Conservation (phyloP, 2,113 vertebrate genomes). For the Psettodes erumei region DNA sequence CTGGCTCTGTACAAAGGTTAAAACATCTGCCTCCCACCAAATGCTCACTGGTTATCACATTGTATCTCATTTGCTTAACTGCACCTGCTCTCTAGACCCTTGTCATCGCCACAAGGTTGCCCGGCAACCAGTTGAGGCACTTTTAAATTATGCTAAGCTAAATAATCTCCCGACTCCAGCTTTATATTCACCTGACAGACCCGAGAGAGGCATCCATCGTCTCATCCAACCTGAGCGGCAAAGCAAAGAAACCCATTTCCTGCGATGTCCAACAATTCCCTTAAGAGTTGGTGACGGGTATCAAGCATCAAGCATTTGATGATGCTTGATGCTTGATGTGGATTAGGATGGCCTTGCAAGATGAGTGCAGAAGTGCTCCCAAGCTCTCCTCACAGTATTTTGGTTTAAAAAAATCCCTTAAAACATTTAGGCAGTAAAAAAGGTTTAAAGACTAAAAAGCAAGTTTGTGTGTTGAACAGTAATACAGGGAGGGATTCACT, state of each 20-base stretch:
- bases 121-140: not conserved
- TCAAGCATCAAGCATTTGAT: not conserved
- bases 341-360: conserved; percentile 13
- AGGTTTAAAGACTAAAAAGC: no score
- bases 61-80: not conserved
- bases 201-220: not conserved
- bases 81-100: not conserved
- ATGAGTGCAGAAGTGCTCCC: not conserved
- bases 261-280: not conserved
- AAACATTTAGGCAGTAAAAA: no score
- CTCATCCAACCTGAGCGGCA: not conserved
- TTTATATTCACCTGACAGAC: not conserved
- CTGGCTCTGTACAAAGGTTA: no score
- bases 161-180: not conserved
- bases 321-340: no score
- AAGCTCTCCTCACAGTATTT: not conserved
- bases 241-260: not conserved
- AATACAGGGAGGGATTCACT: not conserved
- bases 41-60: not conserved
- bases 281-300: not conserved
- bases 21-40: no score
- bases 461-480: no score
- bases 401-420: no score
- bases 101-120: not conserved
- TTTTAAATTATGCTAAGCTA: not conserved